A percentile compares a stretch with the other conserved stretches of the same genome.
Evolutionary conservation across 2,888 invertebrate genomes (phyloP).

Genomic region (Hermaeophaga mercurialis): DNA sequence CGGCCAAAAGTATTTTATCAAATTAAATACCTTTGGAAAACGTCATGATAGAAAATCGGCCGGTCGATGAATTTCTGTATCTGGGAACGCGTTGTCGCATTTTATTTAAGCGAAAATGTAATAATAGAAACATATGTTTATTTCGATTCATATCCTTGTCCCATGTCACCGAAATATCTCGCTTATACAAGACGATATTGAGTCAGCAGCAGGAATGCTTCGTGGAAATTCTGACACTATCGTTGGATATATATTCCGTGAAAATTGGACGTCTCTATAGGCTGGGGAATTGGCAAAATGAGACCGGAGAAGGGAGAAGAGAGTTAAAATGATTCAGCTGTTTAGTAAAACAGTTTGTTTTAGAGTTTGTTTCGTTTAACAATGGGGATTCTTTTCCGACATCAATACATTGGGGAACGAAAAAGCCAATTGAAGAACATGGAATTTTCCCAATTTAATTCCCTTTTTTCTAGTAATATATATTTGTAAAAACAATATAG

Average conservation of each 20-base stretch:
- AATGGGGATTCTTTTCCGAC: not conserved
- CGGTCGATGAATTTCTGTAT: conserved; percentile 17
- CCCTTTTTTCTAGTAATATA: too few species aligned
- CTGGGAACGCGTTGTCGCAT: conserved; percentile 20
- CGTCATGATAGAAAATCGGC: too few species aligned
- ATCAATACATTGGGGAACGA: too few species aligned
- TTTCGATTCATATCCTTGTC: conserved; percentile 27
- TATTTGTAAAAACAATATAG: too few species aligned
- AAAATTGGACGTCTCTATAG: conserved; percentile 19
- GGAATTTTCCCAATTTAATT: too few species aligned
- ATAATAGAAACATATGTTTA: conserved; percentile 32
- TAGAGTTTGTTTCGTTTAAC: not conserved
- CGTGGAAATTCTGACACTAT: conserved; percentile 16
- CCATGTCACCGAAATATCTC: conserved; percentile 24
- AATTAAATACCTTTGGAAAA: too few species aligned
- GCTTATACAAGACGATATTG: conserved; percentile 27
- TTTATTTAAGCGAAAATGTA: conserved; percentile 31
- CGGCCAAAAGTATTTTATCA: too few species aligned
- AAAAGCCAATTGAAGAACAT: too few species aligned
- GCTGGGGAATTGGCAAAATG: conserved; percentile 20
- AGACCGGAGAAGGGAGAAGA: not conserved
- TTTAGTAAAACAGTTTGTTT: conserved; percentile 18
- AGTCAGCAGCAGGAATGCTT: conserved; percentile 17
- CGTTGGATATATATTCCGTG: conserved; percentile 15
- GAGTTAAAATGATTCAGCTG: conserved; percentile 22